Evolutionary conservation across 2,888 invertebrate species (phyloP).

Genomic region (Meliscaeva auricollis): DNA sequence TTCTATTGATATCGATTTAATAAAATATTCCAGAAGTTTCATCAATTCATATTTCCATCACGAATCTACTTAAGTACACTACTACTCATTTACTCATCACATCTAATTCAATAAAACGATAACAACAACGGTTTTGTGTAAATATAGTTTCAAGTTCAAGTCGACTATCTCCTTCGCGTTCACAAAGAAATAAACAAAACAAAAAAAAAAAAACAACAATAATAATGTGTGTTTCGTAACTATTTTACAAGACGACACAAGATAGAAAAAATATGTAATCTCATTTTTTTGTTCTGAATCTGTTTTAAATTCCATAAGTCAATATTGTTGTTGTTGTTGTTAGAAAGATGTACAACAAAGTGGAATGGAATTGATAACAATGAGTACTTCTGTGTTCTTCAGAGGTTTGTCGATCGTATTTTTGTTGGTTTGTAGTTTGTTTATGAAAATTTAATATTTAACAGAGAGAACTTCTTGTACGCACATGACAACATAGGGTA

Average conservation of each 20-base stretch:
- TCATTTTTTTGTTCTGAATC: neutral
- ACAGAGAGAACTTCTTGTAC: neutral
- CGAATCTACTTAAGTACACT: neutral
- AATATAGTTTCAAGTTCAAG: constrained; percentile 70
- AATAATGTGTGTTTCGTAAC: constrained; percentile 33
- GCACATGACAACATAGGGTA: neutral
- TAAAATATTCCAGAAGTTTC: constrained; percentile 21
- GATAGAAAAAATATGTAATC: neutral
- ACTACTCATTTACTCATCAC: constrained; percentile 5
- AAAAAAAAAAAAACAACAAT: neutral
- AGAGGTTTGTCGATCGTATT: constrained; percentile 22
- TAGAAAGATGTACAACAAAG: constrained; percentile 7
- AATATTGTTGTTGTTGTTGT: constrained; percentile 38
- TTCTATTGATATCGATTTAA: constrained; percentile 26
- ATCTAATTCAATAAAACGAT: constrained; percentile 58
- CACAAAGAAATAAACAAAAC: neutral
- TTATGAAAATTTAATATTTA: constrained; percentile 19
- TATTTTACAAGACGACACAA: constrained; percentile 5
- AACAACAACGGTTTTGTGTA: constrained; percentile 42
- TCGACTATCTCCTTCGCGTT: neutral
- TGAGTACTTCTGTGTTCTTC: constrained; percentile 10
- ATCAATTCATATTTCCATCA: constrained; percentile 4
- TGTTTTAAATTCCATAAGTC: neutral
- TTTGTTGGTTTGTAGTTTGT: neutral
- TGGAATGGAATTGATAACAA: constrained; percentile 46